A percentile compares a stretch with the other conserved stretches of the same genome.
Conservation (phyloP, 2,888 invertebrate species). For the Amphipyra berbera region DNA sequence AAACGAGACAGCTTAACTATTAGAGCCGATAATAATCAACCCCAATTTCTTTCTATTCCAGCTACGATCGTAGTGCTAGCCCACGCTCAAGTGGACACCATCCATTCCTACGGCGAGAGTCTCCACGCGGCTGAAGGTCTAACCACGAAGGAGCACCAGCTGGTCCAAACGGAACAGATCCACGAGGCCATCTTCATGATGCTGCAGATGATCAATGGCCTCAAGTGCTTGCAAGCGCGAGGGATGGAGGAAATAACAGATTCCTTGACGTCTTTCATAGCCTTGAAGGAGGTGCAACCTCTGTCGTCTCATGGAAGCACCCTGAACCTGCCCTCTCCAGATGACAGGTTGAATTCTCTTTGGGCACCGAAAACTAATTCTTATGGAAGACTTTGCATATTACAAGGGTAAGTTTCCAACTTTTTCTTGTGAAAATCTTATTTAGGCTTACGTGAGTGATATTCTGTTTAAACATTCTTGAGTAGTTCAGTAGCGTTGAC, state of each 20-base stretch:
- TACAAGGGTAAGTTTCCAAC: constrained; percentile 92
- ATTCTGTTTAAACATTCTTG: too few relatives aligned
- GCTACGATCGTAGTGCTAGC: constrained; percentile 94
- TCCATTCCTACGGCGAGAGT: constrained; percentile 92
- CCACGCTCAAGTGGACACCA: constrained; percentile 93
- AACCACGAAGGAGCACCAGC: constrained; percentile 79
- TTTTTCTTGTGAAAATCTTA: too few relatives aligned
- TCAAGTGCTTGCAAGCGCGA: constrained; percentile 95
- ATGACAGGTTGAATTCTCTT: constrained; percentile 83
- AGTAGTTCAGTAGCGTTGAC: too few relatives aligned
- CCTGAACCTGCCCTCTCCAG: constrained; percentile 70
- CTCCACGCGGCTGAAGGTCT: constrained; percentile 89
- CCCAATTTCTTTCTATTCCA: constrained; percentile 72
- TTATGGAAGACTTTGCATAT: constrained; percentile 92
- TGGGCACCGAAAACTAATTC: constrained; percentile 86
- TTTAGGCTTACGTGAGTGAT: too few relatives aligned
- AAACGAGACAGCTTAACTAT: too few relatives aligned
- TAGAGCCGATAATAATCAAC: neutral
- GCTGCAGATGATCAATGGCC: constrained; percentile 94
- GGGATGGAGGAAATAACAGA: constrained; percentile 95
- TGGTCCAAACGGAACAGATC: constrained; percentile 85
- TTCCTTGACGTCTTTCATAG: constrained; percentile 92
- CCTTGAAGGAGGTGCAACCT: constrained; percentile 90
- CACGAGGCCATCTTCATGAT: constrained; percentile 94
- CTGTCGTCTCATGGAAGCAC: constrained; percentile 70